Base-by-base conservation (phyloP, 2,888 invertebrate genomes). In the Rutpela maculata region DNA sequence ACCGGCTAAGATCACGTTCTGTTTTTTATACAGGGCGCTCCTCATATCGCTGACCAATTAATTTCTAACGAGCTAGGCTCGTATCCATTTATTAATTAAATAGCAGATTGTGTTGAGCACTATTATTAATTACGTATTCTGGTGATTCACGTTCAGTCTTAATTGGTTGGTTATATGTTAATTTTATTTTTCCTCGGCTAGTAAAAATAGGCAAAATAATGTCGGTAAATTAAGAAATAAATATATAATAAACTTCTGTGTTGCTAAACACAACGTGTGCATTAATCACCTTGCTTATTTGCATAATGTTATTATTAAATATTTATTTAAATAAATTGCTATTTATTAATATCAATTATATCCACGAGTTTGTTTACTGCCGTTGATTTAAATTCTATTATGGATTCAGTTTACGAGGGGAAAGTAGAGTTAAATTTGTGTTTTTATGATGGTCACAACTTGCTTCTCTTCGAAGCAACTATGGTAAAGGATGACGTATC, bases 11-110 rank as follows among this genome's bases (percentile, higher is more conserved):
- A 65, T 38, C 38, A 38, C 22, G 19, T 59, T 22, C 22, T 19
- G 19, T 22, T 65, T 55, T 69, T 55, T 69, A 31, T 69, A 59
- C 57, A 69, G 69, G 57, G 35, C 38, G 55, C 26, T 18, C 68
- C 18, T 17, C 17, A 35, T 69, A 57, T n/a, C 31, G 17, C n/a
- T n/a, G 9, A 10, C n/a, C 67, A 7, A 26, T 66, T 68, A 68
- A 68, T 56, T 56, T 62, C 62, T 62, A 17, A 60, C 60, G 22
- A 22, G 60, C 38, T 17, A 63, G 38, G 63, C 31, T 38, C 38
- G 31, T 63, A 38, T 43, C 26, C 62, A 7, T 22, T 17, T 18
- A 63, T 35, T 63, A 17, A 35, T 63, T 63, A 31, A 18, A n/a
- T 35, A 11, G 17, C 11, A 38, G 15, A 10, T 19, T 18, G 4